A percentile compares a stretch with the other conserved stretches of the same genome.
Evolutionary conservation across 1,140 invertebrate genomes (phyloP).

Genomic region (Aleiodes sp.): DNA sequence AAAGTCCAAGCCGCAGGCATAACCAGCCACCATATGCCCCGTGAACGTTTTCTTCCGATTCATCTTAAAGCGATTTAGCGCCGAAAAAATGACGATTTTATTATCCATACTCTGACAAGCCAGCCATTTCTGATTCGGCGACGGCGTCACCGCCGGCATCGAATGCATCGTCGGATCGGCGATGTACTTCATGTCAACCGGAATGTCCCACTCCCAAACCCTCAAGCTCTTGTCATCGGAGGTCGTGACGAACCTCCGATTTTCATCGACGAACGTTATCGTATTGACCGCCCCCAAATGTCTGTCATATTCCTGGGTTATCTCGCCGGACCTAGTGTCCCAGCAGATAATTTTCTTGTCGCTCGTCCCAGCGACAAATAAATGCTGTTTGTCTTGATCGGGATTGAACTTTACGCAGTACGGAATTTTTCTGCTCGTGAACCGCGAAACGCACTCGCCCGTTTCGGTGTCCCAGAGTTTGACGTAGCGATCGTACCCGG

Average conservation of each 20-base stretch:
- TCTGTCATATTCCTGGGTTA: conserved; percentile 98
- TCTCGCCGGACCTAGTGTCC: conserved; percentile 94
- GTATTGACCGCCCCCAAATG: conserved; percentile 99
- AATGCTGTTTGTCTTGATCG: conserved; percentile 94
- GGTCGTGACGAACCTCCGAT: conserved; percentile 96
- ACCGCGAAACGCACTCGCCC: conserved; percentile 89
- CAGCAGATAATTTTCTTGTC: conserved; percentile 99
- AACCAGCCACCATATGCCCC: conserved; percentile 99
- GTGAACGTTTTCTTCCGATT: conserved; percentile 98
- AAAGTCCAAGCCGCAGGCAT: conserved; percentile 97
- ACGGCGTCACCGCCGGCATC: conserved; percentile 94
- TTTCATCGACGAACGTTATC: conserved; percentile 99
- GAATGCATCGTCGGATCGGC: conserved; percentile 99
- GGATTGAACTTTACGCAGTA: conserved; percentile 99
- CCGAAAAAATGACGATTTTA: conserved; percentile 98
- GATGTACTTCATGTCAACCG: conserved; percentile 99
- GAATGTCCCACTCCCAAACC: conserved; percentile 99
- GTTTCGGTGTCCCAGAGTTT: conserved; percentile 99
- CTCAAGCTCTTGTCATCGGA: conserved; percentile 98
- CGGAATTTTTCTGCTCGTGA: conserved; percentile 94
- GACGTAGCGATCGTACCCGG: conserved; percentile 92
- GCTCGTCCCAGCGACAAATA: conserved; percentile 97
- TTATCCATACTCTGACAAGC: conserved; percentile 99
- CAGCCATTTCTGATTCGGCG: conserved; percentile 98
- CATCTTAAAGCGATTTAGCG: conserved; percentile 95